Percentiles rank a stretch among this genome's conserved stretches.
Evolutionary conservation across 1,140 invertebrate species (phyloP).

Genomic region (Heterodera carotae): DNA sequence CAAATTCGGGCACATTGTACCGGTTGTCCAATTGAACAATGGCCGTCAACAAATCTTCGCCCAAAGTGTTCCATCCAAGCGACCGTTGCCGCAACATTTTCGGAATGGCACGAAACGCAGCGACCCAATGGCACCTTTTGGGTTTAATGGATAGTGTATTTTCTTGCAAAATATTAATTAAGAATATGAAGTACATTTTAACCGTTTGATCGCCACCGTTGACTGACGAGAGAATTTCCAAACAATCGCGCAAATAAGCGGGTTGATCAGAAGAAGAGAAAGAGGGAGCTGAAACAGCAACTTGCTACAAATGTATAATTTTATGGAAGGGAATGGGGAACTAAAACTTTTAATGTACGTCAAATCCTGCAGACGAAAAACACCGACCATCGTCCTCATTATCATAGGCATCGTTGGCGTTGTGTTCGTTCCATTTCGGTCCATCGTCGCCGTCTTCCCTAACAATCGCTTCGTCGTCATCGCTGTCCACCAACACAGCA

Average conservation of each 20-base stretch:
- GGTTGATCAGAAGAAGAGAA: not conserved
- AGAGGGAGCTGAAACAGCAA: too few relatives aligned
- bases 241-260: slow-evolving; percentile 25
- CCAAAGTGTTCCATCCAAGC: slow-evolving; percentile 19
- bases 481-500: slow-evolving; percentile 18
- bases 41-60: slow-evolving; percentile 5
- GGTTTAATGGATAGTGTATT: not conserved
- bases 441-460: too few relatives aligned
- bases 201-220: not conserved
- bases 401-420: not conserved
- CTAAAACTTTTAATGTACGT: not conserved
- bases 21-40: slow-evolving; percentile 17
- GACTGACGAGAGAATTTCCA: not conserved
- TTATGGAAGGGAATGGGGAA: too few relatives aligned
- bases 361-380: too few relatives aligned
- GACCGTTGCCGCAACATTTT: slow-evolving; percentile 10
- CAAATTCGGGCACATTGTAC: slow-evolving; percentile 16
- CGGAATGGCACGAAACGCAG: slow-evolving; percentile 16
- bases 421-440: not conserved
- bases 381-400: not conserved
- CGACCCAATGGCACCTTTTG: slow-evolving; percentile 14
- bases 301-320: too few relatives aligned
- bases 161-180: not conserved
- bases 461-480: slow-evolving; percentile 26
- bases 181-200: slow-evolving; percentile 3